Evolutionary conservation across 2,888 invertebrate genomes (phyloP).

Genomic region (Diarsia dahlii): DNA sequence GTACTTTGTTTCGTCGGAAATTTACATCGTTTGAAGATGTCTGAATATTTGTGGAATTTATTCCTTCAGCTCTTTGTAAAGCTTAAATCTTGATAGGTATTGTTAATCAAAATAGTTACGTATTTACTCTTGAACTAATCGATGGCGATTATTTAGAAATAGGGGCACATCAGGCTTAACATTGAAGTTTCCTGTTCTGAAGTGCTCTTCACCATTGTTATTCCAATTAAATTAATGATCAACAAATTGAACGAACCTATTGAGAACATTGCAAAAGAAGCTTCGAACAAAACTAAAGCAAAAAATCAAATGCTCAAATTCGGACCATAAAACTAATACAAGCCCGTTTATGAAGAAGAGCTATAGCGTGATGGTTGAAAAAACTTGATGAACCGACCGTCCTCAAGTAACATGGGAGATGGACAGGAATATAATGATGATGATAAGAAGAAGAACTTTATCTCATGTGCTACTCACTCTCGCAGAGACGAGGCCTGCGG

Average conservation of each 20-base stretch:
- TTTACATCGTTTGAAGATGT: neutral
- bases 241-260: conserved; percentile 1
- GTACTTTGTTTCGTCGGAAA: neutral
- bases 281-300: neutral
- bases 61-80: neutral
- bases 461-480: too few species aligned
- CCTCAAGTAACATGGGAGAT: neutral
- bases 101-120: neutral
- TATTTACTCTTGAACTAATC: conserved; percentile 1
- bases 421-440: neutral
- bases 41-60: neutral
- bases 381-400: neutral
- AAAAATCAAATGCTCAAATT: neutral
- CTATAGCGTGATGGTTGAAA: neutral
- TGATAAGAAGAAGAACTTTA: neutral
- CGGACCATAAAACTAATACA: neutral
- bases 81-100: neutral
- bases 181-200: conserved; percentile 24
- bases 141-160: conserved; percentile 30
- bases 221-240: conserved; percentile 13
- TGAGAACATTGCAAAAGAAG: neutral
- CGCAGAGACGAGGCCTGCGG: too few species aligned
- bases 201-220: conserved; percentile 4
- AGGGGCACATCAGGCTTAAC: conserved; percentile 37
- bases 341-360: neutral